phyloP scores from a whole-genome alignment of 2,888 invertebrate species.

The Melieria omissa region DNA sequence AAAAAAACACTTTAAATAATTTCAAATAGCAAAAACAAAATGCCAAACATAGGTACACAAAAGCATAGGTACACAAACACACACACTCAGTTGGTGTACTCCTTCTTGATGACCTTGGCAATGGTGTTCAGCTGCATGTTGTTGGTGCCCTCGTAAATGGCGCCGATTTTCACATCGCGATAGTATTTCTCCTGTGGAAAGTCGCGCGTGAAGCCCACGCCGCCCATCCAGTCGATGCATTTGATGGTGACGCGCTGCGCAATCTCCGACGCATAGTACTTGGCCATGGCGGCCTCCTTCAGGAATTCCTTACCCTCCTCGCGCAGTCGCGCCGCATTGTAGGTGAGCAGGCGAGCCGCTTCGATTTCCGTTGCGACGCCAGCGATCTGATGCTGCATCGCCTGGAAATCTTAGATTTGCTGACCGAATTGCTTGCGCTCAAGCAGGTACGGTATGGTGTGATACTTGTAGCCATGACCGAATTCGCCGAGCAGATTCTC shows the following conservation, averaged over 20 bases:
- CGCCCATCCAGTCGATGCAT: slow-evolving; percentile 98
- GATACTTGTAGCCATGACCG: slow-evolving; percentile 95
- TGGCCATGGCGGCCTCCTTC: slow-evolving; percentile 97
- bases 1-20: too few species aligned
- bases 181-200: slow-evolving; percentile 97
- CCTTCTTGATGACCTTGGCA: slow-evolving; percentile 85
- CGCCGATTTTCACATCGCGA: slow-evolving; percentile 95
- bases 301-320: slow-evolving; percentile 85
- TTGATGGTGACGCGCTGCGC: slow-evolving; percentile 89
- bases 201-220: slow-evolving; percentile 95
- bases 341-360: slow-evolving; percentile 87
- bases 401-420: slow-evolving; percentile 90
- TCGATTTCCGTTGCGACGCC: slow-evolving; percentile 89
- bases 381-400: slow-evolving; percentile 95
- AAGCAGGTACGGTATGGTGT: slow-evolving; percentile 92
- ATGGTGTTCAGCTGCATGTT: slow-evolving; percentile 98
- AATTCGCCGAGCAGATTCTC: slow-evolving; percentile 84
- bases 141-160: slow-evolving; percentile 97
- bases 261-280: slow-evolving; percentile 89
- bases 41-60: too few species aligned
- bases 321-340: slow-evolving; percentile 93
- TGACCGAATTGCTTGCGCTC: slow-evolving; percentile 95
- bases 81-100: slow-evolving; percentile 68
- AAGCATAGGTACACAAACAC: too few species aligned
- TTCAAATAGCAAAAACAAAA: too few species aligned